Conservation (phyloP, 1,140 invertebrate genomes). For the Formica exsecta region DNA sequence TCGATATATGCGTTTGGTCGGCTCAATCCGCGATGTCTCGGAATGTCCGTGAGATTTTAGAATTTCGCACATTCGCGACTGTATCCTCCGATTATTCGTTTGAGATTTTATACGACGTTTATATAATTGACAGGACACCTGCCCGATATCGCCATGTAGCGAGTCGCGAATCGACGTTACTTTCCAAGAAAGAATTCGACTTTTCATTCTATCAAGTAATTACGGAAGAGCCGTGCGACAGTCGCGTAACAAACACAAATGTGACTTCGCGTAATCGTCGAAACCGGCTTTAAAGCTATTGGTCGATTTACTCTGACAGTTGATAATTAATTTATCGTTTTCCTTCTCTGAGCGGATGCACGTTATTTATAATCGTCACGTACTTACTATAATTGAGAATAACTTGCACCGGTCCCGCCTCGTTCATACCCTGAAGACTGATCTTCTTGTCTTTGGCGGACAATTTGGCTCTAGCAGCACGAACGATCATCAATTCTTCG, state of each 20-base stretch:
- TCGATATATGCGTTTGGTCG: background rate
- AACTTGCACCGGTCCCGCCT: slow-evolving; percentile 79
- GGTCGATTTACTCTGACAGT: background rate
- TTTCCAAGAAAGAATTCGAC: slow-evolving; percentile 78
- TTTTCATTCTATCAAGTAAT: slow-evolving; percentile 60
- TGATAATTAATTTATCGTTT: background rate
- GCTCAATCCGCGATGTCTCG: background rate
- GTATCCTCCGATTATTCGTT: background rate
- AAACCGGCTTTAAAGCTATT: background rate
- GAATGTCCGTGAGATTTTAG: background rate
- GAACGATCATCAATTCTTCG: slow-evolving; percentile 79
- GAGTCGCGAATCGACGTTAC: slow-evolving; percentile 63
- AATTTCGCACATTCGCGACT: background rate
- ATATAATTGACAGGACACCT: slow-evolving; percentile 5
- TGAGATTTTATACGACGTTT: background rate
- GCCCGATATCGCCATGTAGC: slow-evolving; percentile 59
- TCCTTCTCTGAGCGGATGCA: background rate
- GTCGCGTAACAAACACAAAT: slow-evolving; percentile 43
- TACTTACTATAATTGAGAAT: slow-evolving; percentile 82
- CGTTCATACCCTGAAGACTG: slow-evolving; percentile 82
- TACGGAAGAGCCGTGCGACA: slow-evolving; percentile 42
- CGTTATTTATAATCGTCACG: slow-evolving; percentile 9
- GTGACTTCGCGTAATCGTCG: slow-evolving; percentile 25
- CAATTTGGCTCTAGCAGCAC: slow-evolving; percentile 82
- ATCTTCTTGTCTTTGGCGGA: slow-evolving; percentile 76